Conservation (phyloP, 37 sponge, comb jelly and placozoan genomes). For the Oopsacas minuta region DNA sequence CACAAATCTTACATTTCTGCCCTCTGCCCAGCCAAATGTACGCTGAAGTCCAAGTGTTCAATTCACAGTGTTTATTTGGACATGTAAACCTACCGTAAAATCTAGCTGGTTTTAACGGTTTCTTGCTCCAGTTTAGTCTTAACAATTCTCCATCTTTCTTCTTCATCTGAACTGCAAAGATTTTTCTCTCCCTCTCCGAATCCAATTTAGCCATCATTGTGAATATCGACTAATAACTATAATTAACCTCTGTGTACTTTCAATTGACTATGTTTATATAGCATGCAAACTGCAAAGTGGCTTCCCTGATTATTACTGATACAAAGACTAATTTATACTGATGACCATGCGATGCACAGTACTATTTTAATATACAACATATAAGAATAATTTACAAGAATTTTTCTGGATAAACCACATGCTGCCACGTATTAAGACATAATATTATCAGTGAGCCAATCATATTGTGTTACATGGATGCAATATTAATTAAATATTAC, state of each 20-base stretch:
- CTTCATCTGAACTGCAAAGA: not conserved
- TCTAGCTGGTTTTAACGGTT: not conserved
- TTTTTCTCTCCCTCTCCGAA: not conserved
- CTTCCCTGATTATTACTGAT: not conserved
- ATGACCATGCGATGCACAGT: not conserved
- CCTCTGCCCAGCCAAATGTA: not conserved
- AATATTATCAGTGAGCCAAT: not conserved
- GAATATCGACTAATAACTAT: too few relatives aligned
- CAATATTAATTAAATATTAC: not conserved
- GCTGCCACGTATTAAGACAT: not conserved
- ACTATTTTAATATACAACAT: not conserved
- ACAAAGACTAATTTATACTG: not conserved
- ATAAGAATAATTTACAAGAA: not conserved
- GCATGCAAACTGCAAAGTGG: not conserved
- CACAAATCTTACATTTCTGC: not conserved
- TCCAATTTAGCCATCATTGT: not conserved
- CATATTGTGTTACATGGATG: not conserved
- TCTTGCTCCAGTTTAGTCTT: constrained; percentile 9
- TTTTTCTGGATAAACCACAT: not conserved
- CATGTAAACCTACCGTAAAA: not conserved
- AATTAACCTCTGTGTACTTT: too few relatives aligned
- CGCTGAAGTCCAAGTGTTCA: not conserved
- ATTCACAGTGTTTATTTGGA: not conserved
- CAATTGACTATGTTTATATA: too few relatives aligned
- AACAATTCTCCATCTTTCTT: not conserved